Conservation (phyloP, 1,140 invertebrate species). For the Streblospio benedicti region DNA sequence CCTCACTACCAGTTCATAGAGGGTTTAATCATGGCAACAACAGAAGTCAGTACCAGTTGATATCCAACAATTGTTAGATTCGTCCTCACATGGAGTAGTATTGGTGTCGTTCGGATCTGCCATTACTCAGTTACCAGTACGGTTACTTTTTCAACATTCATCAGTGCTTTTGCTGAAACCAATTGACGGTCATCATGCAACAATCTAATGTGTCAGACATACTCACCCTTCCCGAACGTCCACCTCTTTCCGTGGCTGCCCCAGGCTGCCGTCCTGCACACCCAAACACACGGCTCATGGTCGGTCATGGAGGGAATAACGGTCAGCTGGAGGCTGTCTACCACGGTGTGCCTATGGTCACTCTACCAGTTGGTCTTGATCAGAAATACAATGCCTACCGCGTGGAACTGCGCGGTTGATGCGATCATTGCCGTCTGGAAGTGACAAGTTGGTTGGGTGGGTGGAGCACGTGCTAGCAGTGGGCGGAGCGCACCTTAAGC, state of each 20-base stretch:
- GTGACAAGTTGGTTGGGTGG: conserved; percentile 5
- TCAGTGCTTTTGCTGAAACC: conserved; percentile 46
- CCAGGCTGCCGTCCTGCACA: conserved; percentile 65
- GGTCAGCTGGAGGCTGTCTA: conserved; percentile 64
- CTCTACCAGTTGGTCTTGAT: conserved; percentile 63
- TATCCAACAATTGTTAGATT: conserved; percentile 4
- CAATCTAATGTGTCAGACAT: conserved; percentile 48
- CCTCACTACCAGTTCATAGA: conserved; percentile 7
- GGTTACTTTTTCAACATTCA: conserved; percentile 53
- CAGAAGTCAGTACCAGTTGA: conserved; percentile 1
- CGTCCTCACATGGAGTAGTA: not conserved
- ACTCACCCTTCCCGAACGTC: conserved; percentile 58
- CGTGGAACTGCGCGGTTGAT: too few species aligned
- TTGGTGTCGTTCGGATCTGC: conserved; percentile 10
- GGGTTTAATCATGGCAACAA: not conserved
- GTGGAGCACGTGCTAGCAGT: conserved; percentile 13
- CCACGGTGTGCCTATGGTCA: conserved; percentile 63
- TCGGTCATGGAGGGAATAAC: conserved; percentile 65
- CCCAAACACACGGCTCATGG: conserved; percentile 51
- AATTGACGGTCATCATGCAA: conserved; percentile 52
- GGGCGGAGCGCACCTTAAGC: conserved; percentile 10
- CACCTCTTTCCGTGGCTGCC: conserved; percentile 66
- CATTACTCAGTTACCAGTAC: not conserved
- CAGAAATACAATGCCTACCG: conserved; percentile 49
- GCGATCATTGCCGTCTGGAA: too few species aligned